Evolutionary conservation across 2,113 vertebrate genomes (phyloP), one percentile per base, ranked within the genome.

Genomic region (Cryptomyrus ogoouensis): DNA sequence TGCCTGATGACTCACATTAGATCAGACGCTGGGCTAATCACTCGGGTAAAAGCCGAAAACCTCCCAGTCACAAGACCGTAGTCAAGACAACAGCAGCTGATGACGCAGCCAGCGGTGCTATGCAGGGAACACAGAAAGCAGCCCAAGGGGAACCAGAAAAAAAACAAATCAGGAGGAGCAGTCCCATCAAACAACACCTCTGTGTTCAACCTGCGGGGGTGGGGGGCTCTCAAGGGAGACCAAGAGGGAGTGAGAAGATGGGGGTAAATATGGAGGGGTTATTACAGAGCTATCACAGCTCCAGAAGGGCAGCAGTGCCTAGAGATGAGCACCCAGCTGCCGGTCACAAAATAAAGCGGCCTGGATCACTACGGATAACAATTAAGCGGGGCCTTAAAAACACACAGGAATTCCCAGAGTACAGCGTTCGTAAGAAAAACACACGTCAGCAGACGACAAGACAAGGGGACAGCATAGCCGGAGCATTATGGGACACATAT

Each of bases 251-350:
- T 89, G 89, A 77, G 83, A 77, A 88, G 50, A 91, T 93, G 52
- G 85, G 58, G 88, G 88, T 91, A 95, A 94, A 95, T 95, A 96
- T 95, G 96, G 94, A 89, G 92, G 89, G 62, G 31, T 90, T 91
- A 91, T 93, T 91, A 90, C 93, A 5, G 92, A 93, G 92, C 91
- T 90, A 93, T 94, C 93, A 92, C 94, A 93, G 93, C 91, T 91
- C 90, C 70, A 62, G 91, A 92, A 86, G 90, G 9, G 50, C 90
- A 90, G 85, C 87, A 24, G 89, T 90, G 31, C 85, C 42, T 88
- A 89, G 84, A 86, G 53, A 88, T 89, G 86, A 91, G 90, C 93
- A 93, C 90, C 91, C 93, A 80, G 91, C 90, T 70, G 92, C 92
- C 42, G 77, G 83, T 62, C 89, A 90, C 86, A 47, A 35, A 89